Conservation (phyloP, 2,888 invertebrate species). For the Brachynemurus nebulosus region DNA sequence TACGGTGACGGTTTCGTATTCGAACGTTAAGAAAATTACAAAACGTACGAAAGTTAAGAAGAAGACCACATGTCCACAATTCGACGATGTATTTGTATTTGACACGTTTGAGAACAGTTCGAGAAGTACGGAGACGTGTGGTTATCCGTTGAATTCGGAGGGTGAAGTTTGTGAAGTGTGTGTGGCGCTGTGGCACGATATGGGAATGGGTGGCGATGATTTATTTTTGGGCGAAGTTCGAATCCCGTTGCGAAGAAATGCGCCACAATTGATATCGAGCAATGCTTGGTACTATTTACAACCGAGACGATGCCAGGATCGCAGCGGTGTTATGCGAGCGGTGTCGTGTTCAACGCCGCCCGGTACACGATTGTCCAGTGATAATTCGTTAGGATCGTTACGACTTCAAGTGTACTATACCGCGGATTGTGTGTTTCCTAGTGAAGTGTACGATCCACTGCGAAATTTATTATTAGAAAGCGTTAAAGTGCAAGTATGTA, state of each 20-base stretch:
- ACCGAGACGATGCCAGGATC: conserved; percentile 49
- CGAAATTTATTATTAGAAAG: conserved; percentile 64
- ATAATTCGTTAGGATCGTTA: conserved; percentile 62
- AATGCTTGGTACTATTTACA: conserved; percentile 75
- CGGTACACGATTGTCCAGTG: conserved; percentile 52
- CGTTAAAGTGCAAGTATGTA: conserved; percentile 46
- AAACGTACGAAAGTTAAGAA: conserved; percentile 76
- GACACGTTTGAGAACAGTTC: conserved; percentile 40
- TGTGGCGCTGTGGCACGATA: conserved; percentile 77
- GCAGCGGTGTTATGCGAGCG: conserved; percentile 27
- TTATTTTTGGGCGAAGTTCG: conserved; percentile 82
- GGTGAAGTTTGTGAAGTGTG: conserved; percentile 68
- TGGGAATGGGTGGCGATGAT: conserved; percentile 60
- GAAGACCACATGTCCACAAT: conserved; percentile 81
- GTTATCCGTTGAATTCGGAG: conserved; percentile 31
- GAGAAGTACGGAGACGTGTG: conserved; percentile 34
- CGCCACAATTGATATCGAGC: conserved; percentile 43
- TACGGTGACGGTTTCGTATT: conserved; percentile 62
- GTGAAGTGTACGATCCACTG: conserved; percentile 64
- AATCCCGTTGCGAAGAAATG: conserved; percentile 58
- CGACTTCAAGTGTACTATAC: conserved; percentile 78
- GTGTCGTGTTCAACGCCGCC: conserved; percentile 59
- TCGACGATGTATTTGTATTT: conserved; percentile 77
- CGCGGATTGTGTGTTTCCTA: conserved; percentile 77
- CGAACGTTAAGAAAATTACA: conserved; percentile 64